A percentile compares a stretch with the other conserved stretches of the same genome.
phyloP scores from a whole-genome alignment of 2,888 invertebrate genomes.

The Harmothoe impar region DNA sequence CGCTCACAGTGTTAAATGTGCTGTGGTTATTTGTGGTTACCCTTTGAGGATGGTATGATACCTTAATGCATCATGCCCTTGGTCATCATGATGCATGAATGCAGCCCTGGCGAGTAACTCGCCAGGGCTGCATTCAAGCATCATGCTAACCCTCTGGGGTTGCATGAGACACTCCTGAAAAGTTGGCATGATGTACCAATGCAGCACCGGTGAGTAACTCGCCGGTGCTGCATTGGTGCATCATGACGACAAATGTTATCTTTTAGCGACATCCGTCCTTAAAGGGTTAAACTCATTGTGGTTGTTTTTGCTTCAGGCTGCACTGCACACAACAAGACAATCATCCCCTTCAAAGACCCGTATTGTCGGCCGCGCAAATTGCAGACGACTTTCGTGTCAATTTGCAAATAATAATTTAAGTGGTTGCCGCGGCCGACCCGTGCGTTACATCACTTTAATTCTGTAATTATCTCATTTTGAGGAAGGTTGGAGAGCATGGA shows the following conservation, averaged over 20 bases:
- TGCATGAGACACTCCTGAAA: no score
- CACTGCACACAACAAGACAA: background rate
- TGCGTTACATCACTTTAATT: slow-evolving; percentile 24
- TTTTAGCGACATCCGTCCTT: no score
- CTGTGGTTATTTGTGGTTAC: no score
- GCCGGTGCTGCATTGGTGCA: no score
- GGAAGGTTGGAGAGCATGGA: background rate
- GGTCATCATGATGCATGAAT: no score
- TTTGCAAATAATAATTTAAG: slow-evolving; percentile 39
- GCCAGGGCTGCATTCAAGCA: background rate
- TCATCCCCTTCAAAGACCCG: slow-evolving; percentile 27
- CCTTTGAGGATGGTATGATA: no score
- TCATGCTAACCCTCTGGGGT: background rate
- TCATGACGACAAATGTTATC: no score
- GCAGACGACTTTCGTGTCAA: slow-evolving; percentile 30
- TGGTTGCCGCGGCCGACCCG: background rate
- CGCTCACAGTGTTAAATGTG: no score
- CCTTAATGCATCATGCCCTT: no score
- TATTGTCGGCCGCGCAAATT: background rate
- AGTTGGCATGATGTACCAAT: no score
- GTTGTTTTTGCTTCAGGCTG: background rate
- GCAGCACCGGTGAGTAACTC: no score
- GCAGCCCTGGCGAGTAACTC: no score
- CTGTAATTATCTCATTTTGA: slow-evolving; percentile 34
- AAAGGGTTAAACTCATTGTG: background rate